Evolutionary conservation across 2,113 vertebrate genomes (phyloP).

Genomic region (Prinia subflava): DNA sequence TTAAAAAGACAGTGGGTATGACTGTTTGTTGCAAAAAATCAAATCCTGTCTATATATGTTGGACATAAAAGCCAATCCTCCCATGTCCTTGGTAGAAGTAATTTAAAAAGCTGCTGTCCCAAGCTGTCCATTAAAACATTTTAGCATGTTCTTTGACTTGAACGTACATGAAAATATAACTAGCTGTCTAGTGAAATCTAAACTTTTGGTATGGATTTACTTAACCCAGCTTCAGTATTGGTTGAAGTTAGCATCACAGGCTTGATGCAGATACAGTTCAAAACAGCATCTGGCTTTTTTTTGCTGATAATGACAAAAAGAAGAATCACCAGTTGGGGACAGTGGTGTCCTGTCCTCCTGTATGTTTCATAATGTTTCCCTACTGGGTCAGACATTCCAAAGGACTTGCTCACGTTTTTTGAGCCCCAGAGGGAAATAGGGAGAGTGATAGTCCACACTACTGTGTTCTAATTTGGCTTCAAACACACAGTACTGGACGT

Average conservation of each 20-base stretch:
- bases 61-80: background rate
- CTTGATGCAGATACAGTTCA: background rate
- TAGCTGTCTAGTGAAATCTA: background rate
- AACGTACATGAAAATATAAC: background rate
- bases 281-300: fast-evolving
- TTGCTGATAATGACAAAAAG: background rate
- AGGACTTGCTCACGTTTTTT: background rate
- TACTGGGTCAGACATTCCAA: background rate
- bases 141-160: background rate
- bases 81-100: background rate
- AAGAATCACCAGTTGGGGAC: background rate
- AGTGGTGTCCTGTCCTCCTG: background rate
- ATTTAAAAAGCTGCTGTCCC: background rate
- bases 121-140: background rate
- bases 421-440: background rate
- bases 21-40: background rate
- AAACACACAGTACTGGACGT: background rate
- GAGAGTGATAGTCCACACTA: background rate
- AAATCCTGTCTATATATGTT: fast-evolving
- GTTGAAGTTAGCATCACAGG: background rate
- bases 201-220: background rate
- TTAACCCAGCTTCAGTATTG: background rate
- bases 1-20: background rate
- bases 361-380: background rate
- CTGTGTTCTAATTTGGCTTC: background rate